Evolutionary conservation across 2,797 vertebrate species (phyloP), one percentile per base, ranked within the genome.

Genomic region (Moxostoma hubbsi): DNA sequence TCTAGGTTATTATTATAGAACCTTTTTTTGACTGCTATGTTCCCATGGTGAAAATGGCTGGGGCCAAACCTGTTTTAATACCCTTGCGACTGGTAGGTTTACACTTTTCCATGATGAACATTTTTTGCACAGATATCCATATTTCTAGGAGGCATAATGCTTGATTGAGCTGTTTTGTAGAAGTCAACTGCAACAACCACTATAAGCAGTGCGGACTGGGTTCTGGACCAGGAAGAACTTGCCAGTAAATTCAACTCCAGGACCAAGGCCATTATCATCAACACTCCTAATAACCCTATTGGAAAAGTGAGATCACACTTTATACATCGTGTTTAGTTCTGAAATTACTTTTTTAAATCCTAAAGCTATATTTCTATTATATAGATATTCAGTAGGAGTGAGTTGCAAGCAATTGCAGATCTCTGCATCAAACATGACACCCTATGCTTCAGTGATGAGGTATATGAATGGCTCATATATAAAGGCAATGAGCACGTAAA

Each of bases 401-500:
- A 99, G 85, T 93, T 98, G 79, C 95, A 97, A 89, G 79, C 92
- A 75, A 96, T 99, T 65, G 95, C 97, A 68, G 95, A 97, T 87
- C 96, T 99, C 63, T 99, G 98, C 75, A 91, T 96, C 83, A 95
- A 97, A 85, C 91, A 99, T 5, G 95, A 98, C 88, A 90, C 91
- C 0, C 90, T 99, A 78, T 99, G 97, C 91, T 94, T 99, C 93
- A 99, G 97, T 0, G 98, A 99, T 62, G 97, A 99, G 82, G 97
- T 99, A 13, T 99, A 99, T n/a, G 97, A 99, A 87, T 99, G 97
- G 97, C 89, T 99, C 71, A 78, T 96, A 73, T 99, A 98, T 86
- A 93, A 84, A 71, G 96, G 96, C 82, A 93, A 95, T 51, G 93
- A 95, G n/a, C 98, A 99, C 75, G 78, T 95, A 63, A 99, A 97